Evolutionary conservation across 2,113 vertebrate genomes (phyloP).

Genomic region (Callipepla californica): DNA sequence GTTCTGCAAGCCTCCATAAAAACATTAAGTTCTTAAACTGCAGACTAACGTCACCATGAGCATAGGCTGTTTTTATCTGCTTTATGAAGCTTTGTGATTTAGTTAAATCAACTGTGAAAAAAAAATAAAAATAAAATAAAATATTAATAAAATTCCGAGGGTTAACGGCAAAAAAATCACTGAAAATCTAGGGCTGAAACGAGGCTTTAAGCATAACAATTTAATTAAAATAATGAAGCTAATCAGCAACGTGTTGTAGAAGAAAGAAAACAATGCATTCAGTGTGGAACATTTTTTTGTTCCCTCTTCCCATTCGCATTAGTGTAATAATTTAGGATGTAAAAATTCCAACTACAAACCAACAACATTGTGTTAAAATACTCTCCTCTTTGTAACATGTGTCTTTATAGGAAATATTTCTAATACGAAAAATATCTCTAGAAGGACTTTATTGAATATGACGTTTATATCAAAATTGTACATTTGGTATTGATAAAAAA

Average conservation of each 20-base stretch:
- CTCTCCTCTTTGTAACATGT: background rate
- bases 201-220: background rate
- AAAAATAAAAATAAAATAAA: background rate
- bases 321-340: background rate
- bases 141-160: background rate
- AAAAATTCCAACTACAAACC: background rate
- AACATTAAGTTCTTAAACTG: background rate
- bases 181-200: background rate
- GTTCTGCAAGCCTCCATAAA: background rate
- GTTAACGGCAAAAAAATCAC: background rate
- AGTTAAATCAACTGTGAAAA: background rate
- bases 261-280: background rate
- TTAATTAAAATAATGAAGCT: background rate
- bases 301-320: too few species aligned
- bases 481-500: conserved; percentile 1
- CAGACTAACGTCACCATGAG: background rate
- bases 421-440: background rate
- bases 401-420: background rate
- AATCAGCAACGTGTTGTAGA: background rate
- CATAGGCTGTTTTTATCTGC: background rate
- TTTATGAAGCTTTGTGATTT: background rate
- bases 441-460: background rate
- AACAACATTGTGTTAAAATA: background rate
- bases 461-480: background rate
- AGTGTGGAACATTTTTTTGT: background rate